A percentile compares a stretch with the other conserved stretches of the same genome.
These are phyloP conservation scores for Lordiphosa stackelbergi DNA, from an alignment of 1,140 invertebrate genomes.

Conservation along the genomic window DNA sequence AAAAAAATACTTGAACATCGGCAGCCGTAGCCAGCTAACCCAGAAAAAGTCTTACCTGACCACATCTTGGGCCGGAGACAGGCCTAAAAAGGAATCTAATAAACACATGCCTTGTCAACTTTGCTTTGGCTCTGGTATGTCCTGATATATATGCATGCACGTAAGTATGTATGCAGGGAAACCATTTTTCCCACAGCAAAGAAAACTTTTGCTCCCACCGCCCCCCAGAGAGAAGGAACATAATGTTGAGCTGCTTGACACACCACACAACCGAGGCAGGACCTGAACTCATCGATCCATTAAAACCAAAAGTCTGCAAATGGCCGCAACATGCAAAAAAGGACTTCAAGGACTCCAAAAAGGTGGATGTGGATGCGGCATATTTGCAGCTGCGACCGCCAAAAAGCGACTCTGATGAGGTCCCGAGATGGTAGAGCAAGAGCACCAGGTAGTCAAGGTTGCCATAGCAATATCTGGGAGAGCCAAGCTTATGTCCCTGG, in stretches of 20 bases:
- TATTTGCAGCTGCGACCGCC: constrained; percentile 49
- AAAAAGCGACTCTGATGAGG: constrained; percentile 27
- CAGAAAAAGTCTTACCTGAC: constrained; percentile 48
- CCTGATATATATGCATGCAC: neutral
- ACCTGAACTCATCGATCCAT: constrained; percentile 66
- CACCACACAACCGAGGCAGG: constrained; percentile 32
- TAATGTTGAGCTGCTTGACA: constrained; percentile 24
- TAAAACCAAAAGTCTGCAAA: constrained; percentile 72
- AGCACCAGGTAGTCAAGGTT: constrained; percentile 72
- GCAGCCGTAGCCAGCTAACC: constrained; percentile 60
- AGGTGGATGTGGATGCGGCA: constrained; percentile 38
- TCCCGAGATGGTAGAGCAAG: constrained; percentile 59
- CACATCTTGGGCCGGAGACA: constrained; percentile 31
- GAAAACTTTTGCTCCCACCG: constrained; percentile 20
- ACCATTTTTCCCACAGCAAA: constrained; percentile 18
- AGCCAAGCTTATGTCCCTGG: constrained; percentile 11
- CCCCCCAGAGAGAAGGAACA: constrained; percentile 9
- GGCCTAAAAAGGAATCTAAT: constrained; percentile 53
- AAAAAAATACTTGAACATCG: constrained; percentile 12
- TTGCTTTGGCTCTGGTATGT: constrained; percentile 4
- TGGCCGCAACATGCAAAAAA: constrained; percentile 23
- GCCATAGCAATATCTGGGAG: constrained; percentile 66
- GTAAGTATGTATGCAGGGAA: constrained; percentile 1
- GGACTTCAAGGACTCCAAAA: constrained; percentile 46
- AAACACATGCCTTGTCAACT: constrained; percentile 50